These are phyloP conservation scores for Teleiodes luculella DNA, from an alignment of 2,888 invertebrate genomes.

Conservation along the genomic window DNA sequence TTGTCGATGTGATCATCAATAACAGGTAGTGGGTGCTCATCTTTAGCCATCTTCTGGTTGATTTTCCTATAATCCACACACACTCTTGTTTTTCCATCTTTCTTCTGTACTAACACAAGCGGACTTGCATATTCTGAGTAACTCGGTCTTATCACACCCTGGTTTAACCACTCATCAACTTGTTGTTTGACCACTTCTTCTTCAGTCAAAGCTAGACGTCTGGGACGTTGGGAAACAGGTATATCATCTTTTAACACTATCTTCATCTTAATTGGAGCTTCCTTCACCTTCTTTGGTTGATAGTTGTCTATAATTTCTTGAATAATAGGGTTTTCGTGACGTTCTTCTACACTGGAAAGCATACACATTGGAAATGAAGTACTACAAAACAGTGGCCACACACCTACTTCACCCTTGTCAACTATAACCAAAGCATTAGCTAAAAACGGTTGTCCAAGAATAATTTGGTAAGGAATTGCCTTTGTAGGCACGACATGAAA, in stretches of 20 bases:
- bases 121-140: constrained; percentile 26
- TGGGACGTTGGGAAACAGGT: constrained; percentile 25
- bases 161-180: constrained; percentile 19
- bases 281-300: constrained; percentile 19
- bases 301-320: constrained; percentile 15
- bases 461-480: too few species aligned
- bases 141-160: constrained; percentile 21
- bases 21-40: constrained; percentile 41
- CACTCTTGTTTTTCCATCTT: constrained; percentile 23
- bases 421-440: too few species aligned
- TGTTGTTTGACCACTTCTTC: constrained; percentile 18
- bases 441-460: too few species aligned
- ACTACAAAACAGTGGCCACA: too few species aligned
- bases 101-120: constrained; percentile 25
- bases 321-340: too few species aligned
- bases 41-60: constrained; percentile 42
- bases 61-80: constrained; percentile 50
- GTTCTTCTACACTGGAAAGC: too few species aligned
- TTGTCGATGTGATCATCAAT: constrained; percentile 47
- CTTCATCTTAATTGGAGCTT: constrained; percentile 25
- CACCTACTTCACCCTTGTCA: too few species aligned
- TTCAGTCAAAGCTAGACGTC: constrained; percentile 19
- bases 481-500: too few species aligned
- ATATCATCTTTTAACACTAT: constrained; percentile 27
- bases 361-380: too few species aligned